phyloP scores from a whole-genome alignment of 2,888 invertebrate genomes.

The Tortrix viridana region DNA sequence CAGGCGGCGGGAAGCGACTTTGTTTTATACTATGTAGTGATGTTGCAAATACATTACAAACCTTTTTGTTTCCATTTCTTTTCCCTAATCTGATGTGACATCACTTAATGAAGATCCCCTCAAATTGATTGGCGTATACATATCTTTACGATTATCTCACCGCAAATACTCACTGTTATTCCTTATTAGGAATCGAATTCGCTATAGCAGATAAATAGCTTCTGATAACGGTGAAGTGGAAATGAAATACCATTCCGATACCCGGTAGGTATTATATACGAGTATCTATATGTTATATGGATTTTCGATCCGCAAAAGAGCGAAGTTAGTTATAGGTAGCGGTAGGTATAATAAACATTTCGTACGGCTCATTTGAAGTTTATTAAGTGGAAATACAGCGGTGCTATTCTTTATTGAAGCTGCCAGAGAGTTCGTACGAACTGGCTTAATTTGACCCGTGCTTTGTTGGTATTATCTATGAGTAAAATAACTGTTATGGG shows the following conservation, averaged over 20 bases:
- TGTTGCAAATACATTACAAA: too few relatives aligned
- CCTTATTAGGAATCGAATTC: constrained; percentile 35
- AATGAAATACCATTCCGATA: constrained; percentile 50
- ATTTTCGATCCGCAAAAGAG: constrained; percentile 47
- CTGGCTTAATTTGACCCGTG: too few relatives aligned
- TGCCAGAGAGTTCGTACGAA: too few relatives aligned
- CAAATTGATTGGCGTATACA: constrained; percentile 6
- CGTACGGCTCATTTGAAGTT: constrained; percentile 69
- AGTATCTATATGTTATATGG: constrained; percentile 44
- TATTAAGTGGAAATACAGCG: constrained; percentile 70
- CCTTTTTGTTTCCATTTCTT: too few relatives aligned
- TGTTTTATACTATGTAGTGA: too few relatives aligned
- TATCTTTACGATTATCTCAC: constrained; percentile 1
- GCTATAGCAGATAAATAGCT: constrained; percentile 30
- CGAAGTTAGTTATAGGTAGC: constrained; percentile 43
- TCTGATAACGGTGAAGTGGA: constrained; percentile 45
- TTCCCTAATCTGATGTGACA: not conserved
- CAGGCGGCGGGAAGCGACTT: too few relatives aligned
- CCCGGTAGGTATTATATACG: constrained; percentile 46
- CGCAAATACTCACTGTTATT: constrained; percentile 16
- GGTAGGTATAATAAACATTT: constrained; percentile 66
- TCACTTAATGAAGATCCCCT: not conserved
- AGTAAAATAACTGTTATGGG: too few relatives aligned
- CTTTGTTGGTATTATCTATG: too few relatives aligned
- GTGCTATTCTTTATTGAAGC: constrained; percentile 5